These are phyloP conservation scores for Glaucomys volans DNA, from an alignment of 2,113 vertebrate genomes.

Conservation along the genomic window DNA sequence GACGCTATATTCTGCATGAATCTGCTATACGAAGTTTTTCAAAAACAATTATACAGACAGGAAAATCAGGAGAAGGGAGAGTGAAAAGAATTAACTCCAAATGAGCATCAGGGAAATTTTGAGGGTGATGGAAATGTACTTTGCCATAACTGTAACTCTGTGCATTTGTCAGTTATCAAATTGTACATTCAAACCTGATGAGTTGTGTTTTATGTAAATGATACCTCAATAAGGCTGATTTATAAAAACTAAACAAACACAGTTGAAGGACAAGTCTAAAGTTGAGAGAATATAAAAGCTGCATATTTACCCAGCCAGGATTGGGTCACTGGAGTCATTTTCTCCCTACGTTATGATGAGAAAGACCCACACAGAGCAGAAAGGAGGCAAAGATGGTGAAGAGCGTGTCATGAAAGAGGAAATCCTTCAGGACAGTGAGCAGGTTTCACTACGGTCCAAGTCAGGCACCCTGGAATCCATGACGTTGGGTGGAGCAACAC, in stretches of 20 bases:
- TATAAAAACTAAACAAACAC: background rate
- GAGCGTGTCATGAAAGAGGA: background rate
- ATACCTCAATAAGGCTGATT: background rate
- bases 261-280: background rate
- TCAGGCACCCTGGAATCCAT: accelerated
- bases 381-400: background rate
- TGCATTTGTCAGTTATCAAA: background rate
- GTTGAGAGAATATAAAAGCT: background rate
- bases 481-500: background rate
- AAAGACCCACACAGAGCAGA: background rate
- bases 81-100: too few species aligned
- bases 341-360: too few species aligned
- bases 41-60: background rate
- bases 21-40: background rate
- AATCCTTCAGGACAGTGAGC: too few species aligned
- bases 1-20: too few species aligned
- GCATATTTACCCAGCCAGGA: background rate
- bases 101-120: accelerated
- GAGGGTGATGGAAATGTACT: background rate
- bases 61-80: background rate
- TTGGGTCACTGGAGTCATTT: too few species aligned
- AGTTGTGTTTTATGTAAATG: conserved; percentile 14
- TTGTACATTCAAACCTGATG: background rate
- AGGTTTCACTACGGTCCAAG: accelerated
- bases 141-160: background rate